phyloP scores from a whole-genome alignment of 1,140 invertebrate genomes.

The Leptestheria dahalacensis region DNA sequence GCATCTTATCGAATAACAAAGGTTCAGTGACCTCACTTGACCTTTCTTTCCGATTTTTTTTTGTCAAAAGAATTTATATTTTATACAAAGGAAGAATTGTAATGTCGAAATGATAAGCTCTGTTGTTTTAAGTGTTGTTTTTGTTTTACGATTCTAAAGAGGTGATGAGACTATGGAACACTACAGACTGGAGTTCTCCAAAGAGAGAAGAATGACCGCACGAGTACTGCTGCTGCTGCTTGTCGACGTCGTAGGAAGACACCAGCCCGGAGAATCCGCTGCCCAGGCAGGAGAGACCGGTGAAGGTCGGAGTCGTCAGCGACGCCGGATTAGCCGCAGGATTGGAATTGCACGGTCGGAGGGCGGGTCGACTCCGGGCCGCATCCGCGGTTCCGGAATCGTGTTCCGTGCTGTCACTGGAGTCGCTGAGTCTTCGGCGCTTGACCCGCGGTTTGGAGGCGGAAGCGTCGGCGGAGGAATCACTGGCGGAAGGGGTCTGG shows the following conservation, averaged over 20 bases:
- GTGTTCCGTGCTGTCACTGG: neutral
- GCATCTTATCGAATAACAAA: no score
- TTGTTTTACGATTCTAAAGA: constrained; percentile 44
- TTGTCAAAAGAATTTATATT: no score
- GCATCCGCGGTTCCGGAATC: neutral
- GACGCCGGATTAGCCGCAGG: constrained; percentile 1
- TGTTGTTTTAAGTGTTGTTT: neutral
- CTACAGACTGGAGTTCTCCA: constrained; percentile 47
- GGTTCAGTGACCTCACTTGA: no score
- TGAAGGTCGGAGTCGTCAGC: constrained; percentile 1
- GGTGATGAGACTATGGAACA: constrained; percentile 49
- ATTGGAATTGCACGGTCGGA: constrained; percentile 7
- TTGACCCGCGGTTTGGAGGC: neutral
- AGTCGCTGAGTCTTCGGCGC: neutral
- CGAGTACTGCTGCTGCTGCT: constrained; percentile 26
- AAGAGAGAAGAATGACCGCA: constrained; percentile 50
- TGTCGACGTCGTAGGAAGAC: neutral
- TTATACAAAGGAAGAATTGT: no score
- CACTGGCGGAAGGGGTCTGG: no score
- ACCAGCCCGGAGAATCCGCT: neutral
- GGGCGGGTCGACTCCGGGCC: neutral
- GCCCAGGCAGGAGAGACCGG: neutral
- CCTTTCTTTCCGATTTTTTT: no score
- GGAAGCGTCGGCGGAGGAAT: neutral
- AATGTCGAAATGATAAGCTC: neutral